phyloP scores from a whole-genome alignment of 2,888 invertebrate genomes.

The Amiota minor region DNA sequence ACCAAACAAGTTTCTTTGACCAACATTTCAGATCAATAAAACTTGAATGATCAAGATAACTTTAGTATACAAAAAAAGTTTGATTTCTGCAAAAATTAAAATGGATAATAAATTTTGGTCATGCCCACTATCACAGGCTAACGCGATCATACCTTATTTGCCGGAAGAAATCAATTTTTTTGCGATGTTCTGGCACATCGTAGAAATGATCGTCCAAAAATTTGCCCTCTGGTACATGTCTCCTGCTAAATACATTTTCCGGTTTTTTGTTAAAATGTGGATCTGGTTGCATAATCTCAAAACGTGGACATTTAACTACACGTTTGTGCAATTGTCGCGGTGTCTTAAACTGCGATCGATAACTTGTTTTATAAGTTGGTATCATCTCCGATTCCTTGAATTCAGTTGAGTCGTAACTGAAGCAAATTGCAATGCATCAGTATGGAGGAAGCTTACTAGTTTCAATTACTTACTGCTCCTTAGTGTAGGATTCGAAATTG shows the following conservation, averaged over 20 bases:
- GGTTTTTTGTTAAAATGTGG: background rate
- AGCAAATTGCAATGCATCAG: no score
- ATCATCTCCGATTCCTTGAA: no score
- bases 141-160: background rate
- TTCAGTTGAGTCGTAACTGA: no score
- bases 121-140: background rate
- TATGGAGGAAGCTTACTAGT: no score
- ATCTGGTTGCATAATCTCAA: background rate
- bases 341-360: no score
- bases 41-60: no score
- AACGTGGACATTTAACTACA: background rate
- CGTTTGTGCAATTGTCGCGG: background rate
- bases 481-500: constrained; percentile 1
- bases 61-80: no score
- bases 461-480: background rate
- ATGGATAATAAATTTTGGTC: no score
- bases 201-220: constrained; percentile 12
- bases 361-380: no score
- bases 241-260: background rate
- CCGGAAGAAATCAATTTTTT: background rate
- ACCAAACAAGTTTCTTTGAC: no score
- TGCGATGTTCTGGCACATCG: background rate
- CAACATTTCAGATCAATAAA: no score
- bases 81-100: background rate
- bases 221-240: background rate